Conservation (phyloP, 2,113 vertebrate genomes). For the Caranx melampygus region DNA sequence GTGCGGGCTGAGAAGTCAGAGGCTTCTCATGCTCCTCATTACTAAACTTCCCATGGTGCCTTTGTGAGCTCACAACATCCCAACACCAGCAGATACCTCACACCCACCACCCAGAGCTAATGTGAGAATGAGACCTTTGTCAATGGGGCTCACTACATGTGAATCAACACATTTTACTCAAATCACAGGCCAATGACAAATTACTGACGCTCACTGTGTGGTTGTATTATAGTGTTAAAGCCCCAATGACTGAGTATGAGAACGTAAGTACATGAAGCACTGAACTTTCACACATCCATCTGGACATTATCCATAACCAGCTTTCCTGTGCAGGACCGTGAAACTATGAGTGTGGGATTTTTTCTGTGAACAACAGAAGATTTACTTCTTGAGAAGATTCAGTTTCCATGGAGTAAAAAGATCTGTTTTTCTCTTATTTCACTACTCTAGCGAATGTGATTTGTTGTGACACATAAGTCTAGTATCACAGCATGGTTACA, state of each 20-base stretch:
- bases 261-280: conserved; percentile 28
- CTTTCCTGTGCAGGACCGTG: not conserved
- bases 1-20: conserved; percentile 38
- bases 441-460: no score
- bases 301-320: not conserved
- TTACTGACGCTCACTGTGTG: conserved; percentile 28
- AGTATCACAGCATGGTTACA: no score
- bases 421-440: no score
- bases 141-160: conserved; percentile 47
- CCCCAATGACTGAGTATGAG: conserved; percentile 26
- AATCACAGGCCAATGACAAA: conserved; percentile 56
- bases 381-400: no score
- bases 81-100: conserved; percentile 48
- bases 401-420: no score
- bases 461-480: no score
- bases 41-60: conserved; percentile 70
- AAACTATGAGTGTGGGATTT: not conserved
- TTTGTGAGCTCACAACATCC: conserved; percentile 40
- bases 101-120: conserved; percentile 28
- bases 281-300: conserved; percentile 5
- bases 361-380: not conserved
- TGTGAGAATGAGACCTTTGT: conserved; percentile 72
- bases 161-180: conserved; percentile 36
- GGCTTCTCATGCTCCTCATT: conserved; percentile 66
- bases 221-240: conserved; percentile 27